Evolutionary conservation across 2,888 invertebrate genomes (phyloP).

Genomic region (Dimorphilus gyrociliatus): DNA sequence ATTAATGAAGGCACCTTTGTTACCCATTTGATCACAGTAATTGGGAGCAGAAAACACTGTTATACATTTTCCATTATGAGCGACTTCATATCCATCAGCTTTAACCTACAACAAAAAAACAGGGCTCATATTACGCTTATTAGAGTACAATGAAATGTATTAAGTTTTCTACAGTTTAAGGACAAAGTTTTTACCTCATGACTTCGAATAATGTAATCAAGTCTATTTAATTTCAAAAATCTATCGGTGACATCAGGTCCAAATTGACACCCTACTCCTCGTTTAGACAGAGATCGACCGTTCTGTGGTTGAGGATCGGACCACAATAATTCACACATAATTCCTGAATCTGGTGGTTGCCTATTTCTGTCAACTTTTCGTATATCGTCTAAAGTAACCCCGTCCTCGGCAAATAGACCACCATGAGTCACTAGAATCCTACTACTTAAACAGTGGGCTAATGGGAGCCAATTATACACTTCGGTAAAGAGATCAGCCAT

Average conservation of each 20-base stretch:
- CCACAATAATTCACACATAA: constrained; percentile 98
- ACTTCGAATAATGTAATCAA: constrained; percentile 84
- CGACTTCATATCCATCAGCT: constrained; percentile 81
- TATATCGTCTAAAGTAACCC: constrained; percentile 81
- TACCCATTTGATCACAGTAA: constrained; percentile 99
- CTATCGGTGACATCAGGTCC: constrained; percentile 84
- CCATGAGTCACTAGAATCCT: constrained; percentile 86
- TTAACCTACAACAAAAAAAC: too few species aligned
- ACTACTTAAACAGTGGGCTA: constrained; percentile 83
- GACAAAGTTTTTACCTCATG: too few species aligned
- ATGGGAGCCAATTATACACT: constrained; percentile 91
- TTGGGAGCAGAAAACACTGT: constrained; percentile 99
- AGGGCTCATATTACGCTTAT: too few species aligned
- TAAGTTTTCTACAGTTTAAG: too few species aligned
- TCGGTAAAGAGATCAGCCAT: constrained; percentile 97
- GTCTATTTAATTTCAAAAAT: constrained; percentile 60
- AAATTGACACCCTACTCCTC: constrained; percentile 95
- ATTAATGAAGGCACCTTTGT: constrained; percentile 91
- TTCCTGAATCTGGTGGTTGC: constrained; percentile 87
- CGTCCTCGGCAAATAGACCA: constrained; percentile 81
- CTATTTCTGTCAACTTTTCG: constrained; percentile 71
- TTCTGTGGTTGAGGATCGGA: constrained; percentile 82
- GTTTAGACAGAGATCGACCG: constrained; percentile 79
- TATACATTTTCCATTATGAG: constrained; percentile 85
- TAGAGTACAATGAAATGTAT: too few species aligned